These are phyloP conservation scores for Diorhabda carinulata DNA, from an alignment of 1,140 invertebrate genomes.

Conservation along the genomic window DNA sequence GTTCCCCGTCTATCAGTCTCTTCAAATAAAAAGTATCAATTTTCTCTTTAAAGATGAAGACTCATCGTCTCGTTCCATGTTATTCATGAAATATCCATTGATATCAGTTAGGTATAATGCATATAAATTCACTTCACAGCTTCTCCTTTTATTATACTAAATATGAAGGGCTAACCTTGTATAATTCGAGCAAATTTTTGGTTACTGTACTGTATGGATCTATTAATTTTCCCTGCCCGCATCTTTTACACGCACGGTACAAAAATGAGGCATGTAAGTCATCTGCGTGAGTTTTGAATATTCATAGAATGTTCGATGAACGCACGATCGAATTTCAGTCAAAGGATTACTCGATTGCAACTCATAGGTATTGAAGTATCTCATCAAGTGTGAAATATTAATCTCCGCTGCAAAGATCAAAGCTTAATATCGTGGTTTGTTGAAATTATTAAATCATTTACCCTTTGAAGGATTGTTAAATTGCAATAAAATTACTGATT, in stretches of 20 bases:
- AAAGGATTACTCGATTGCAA: conserved; percentile 1
- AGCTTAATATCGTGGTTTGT: not conserved
- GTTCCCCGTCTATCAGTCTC: too few species aligned
- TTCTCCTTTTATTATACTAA: too few species aligned
- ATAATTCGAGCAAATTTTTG: too few species aligned
- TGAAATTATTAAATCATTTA: not conserved
- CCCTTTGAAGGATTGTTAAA: too few species aligned
- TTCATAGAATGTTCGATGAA: conserved; percentile 2
- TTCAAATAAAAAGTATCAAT: too few species aligned
- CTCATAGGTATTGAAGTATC: not conserved
- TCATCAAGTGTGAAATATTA: conserved; percentile 2
- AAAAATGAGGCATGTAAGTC: not conserved
- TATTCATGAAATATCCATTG: too few species aligned
- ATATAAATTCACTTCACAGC: too few species aligned
- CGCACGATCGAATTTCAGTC: conserved; percentile 1
- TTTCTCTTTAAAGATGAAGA: too few species aligned
- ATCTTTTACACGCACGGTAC: not conserved
- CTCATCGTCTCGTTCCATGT: too few species aligned
- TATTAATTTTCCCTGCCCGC: not conserved
- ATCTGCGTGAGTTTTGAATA: not conserved
- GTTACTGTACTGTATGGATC: not conserved
- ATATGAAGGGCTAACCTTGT: too few species aligned
- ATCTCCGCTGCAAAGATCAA: not conserved
- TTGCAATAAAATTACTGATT: too few species aligned
- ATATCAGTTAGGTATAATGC: too few species aligned